phyloP scores from a whole-genome alignment of 2,888 invertebrate species.

The Chloroclystis v-ata region DNA sequence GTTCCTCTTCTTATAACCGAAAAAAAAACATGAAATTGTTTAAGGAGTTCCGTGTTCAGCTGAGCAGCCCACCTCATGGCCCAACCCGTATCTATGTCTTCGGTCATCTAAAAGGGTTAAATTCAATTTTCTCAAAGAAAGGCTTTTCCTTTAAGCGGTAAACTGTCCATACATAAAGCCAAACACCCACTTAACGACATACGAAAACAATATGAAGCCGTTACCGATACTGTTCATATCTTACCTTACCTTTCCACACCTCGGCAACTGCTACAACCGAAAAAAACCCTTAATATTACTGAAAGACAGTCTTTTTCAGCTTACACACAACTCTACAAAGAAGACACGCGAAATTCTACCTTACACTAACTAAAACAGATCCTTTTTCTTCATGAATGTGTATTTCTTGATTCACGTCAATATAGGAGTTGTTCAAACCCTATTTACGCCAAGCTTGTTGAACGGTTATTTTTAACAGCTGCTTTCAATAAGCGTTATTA shows the following conservation, averaged over 20 bases:
- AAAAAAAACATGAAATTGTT: too few species aligned
- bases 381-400: not conserved
- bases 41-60: too few species aligned
- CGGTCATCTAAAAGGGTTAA: not conserved
- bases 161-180: slow-evolving; percentile 17
- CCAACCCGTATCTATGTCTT: not conserved
- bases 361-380: slow-evolving; percentile 1
- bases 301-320: slow-evolving; percentile 27
- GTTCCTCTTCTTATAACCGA: too few species aligned
- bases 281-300: slow-evolving; percentile 24
- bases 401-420: slow-evolving; percentile 13
- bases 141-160: not conserved
- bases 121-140: slow-evolving; percentile 6
- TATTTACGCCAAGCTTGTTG: slow-evolving; percentile 24
- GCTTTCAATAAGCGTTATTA: slow-evolving; percentile 14
- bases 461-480: slow-evolving; percentile 29
- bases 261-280: slow-evolving; percentile 30
- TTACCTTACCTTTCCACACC: slow-evolving; percentile 50
- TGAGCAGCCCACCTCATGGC: too few species aligned
- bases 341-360: not conserved
- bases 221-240: slow-evolving; percentile 26
- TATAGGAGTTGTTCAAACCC: slow-evolving; percentile 25
- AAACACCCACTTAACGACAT: slow-evolving; percentile 36
- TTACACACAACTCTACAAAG: not conserved
- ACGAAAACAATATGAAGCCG: slow-evolving; percentile 28